Base-by-base conservation (phyloP, 37 sponge, comb jelly and placozoan genomes). In the Cliona cf. orientalis region DNA sequence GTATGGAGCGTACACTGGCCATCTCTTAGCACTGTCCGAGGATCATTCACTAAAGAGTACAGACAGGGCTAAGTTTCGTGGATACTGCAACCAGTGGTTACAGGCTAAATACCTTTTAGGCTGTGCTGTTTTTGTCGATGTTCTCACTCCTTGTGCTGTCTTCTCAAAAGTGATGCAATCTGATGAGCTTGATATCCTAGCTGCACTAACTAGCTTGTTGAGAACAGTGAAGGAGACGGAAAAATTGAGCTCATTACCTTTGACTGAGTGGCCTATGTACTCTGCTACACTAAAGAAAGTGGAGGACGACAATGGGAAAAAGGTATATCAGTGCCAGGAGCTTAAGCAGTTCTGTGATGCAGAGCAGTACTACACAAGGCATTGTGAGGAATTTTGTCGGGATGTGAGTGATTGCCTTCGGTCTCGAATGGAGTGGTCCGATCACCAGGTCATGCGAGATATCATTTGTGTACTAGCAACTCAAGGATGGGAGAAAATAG, bases 101-200 rank as follows among this genome's bases (percentile, higher is more conserved):
- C 63, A 92, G 26, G 90, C 85, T 26, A 92, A 88, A 61, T 92
- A 88, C 55, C 61, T 92, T 21, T 42, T 92, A 25, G 89, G 92
- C 23, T 92, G 89, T 80, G 92, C 86, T 32, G 33, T 79, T 63
- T 92, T 63, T 78, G 87, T 44, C 67, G 81, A 81, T 34, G 33
- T 87, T 39, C 74, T 81, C 26, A 49, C 38, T 29, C 85, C 85
- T 17, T 78, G 78, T 76, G 60, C 61, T 22, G 67, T 82, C 5
- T 83, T 83, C 43, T 89, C 79, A 32, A 84, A 89, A 61, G 67
- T 34, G 37, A 86, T 86, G 80, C 87, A 86, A 36, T 22, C 5
- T 22, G 80, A 79, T 29, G 80, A 79, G 42, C 37, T 86, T 26
- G 79, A 78, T 46, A 71, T 85, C 38, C 28, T 72, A 46, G 56